Base-by-base conservation (phyloP, 2,113 vertebrate genomes). In the Mormyrus iriodes region DNA sequence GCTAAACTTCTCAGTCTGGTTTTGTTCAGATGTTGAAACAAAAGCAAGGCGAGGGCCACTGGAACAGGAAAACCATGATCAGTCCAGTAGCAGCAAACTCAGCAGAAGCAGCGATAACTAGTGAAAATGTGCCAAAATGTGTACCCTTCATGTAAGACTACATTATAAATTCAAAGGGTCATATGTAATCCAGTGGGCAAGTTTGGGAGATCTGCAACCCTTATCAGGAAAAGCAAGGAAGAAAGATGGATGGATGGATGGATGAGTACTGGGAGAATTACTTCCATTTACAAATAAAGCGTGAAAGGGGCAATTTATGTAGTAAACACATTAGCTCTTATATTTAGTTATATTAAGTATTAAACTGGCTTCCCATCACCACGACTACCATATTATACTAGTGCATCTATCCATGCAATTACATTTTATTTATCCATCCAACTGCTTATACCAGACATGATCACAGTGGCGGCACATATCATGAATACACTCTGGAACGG, bases 1-100 rank as follows among this genome's bases (percentile, higher is more conserved):
- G 79, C 21, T 84, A 48, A 84, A 84, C 79, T 84, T 48, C 79
- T 84, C 79, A 84, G 44, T 84, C 79, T 84, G 79, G 42, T 42
- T 84, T 84, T 84, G 79, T 84, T 48, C 44, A 84, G 44, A 84
- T 24, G 3, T 48, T 84, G 79, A 21, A 84, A 84, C 21, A 84
- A 84, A 48, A 84, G 19, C 42, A 84, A 46, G 79, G 79, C 79
- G 24, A 84, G 48, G 44, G 79, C 79, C 79, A 84, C 82, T 84
- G 21, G 19, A 84, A 84, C 44, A n/a, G 44, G 44, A 42, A 48
- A 8, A 46, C 44, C 21, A 46, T 17, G 39, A 21, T 84, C 8
- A 84, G 19, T 84, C 24, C 44, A 48, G 17, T 24, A 24, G 5
- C 35, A 42, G 35, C 17, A 79, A 42, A 42, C 73, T 12, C 73